Evolutionary conservation across 2,113 vertebrate genomes (phyloP).

Genomic region (Anser cygnoides): DNA sequence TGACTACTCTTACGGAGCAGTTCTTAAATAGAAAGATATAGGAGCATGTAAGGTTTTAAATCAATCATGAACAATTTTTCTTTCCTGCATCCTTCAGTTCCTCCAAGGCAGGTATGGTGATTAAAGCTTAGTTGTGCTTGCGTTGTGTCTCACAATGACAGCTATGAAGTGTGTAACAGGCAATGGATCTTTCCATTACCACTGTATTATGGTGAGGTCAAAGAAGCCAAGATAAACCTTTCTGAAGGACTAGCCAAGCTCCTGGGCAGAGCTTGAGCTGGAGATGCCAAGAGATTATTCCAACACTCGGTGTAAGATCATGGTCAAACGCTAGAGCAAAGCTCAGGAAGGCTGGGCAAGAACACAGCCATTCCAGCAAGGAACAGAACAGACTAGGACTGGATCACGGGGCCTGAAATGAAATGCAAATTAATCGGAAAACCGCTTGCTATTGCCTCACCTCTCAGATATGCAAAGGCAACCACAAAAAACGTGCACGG

Average conservation of each 20-base stretch:
- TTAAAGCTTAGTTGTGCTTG: neutral
- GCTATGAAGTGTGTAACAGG: neutral
- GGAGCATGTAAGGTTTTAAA: neutral
- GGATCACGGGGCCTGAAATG: fast-evolving
- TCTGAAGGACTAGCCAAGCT: neutral
- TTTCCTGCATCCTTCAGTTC: neutral
- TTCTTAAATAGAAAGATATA: neutral
- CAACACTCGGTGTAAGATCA: neutral
- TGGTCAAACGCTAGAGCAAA: neutral
- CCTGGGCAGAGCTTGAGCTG: neutral
- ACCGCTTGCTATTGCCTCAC: neutral
- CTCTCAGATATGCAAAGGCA: neutral
- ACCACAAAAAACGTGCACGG: neutral
- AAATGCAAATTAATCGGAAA: neutral
- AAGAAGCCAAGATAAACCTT: neutral
- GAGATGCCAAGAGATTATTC: neutral
- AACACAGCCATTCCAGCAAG: neutral
- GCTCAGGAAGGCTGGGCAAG: neutral
- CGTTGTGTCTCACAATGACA: neutral
- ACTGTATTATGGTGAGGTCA: neutral
- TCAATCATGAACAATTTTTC: neutral
- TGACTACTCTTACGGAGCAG: neutral
- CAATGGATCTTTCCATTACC: fast-evolving
- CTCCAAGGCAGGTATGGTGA: neutral
- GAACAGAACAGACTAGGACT: neutral